Percentiles rank a stretch among this genome's conserved stretches.
Conservation (phyloP, 2,797 vertebrate species). For the Sarcophilus harrisii region DNA sequence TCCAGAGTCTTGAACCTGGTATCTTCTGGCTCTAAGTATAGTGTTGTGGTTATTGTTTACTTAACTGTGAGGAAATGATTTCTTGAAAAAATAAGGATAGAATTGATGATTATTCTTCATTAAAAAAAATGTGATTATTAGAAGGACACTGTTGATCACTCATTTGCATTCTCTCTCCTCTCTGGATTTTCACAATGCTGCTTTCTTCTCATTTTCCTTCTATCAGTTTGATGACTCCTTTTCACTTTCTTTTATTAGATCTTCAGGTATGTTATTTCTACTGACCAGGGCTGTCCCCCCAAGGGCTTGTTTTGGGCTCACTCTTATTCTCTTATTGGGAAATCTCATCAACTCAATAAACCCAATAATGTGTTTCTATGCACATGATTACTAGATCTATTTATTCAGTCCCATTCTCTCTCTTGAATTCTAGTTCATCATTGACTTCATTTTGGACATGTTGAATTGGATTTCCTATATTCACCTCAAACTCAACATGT, state of each 20-base stretch:
- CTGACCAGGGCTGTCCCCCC: neutral
- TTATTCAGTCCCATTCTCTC: neutral
- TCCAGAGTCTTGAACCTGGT: neutral
- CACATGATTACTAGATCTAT: neutral
- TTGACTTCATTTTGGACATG: neutral
- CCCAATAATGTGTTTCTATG: neutral
- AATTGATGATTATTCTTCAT: neutral
- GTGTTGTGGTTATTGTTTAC: neutral
- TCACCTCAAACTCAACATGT: neutral
- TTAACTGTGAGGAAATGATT: neutral
- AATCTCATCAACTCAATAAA: neutral
- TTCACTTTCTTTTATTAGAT: neutral
- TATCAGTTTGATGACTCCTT: neutral
- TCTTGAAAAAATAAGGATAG: neutral
- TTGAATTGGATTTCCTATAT: neutral
- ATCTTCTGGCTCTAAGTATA: neutral
- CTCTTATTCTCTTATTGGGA: neutral
- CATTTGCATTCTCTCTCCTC: neutral
- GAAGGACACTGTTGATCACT: neutral
- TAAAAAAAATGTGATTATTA: neutral
- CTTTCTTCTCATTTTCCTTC: neutral
- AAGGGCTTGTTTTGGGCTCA: neutral
- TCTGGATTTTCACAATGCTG: neutral
- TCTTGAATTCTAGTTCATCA: neutral
- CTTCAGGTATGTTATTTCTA: neutral